phyloP scores from a whole-genome alignment of 2,797 vertebrate species.

The Gymnothorax reevesii region DNA sequence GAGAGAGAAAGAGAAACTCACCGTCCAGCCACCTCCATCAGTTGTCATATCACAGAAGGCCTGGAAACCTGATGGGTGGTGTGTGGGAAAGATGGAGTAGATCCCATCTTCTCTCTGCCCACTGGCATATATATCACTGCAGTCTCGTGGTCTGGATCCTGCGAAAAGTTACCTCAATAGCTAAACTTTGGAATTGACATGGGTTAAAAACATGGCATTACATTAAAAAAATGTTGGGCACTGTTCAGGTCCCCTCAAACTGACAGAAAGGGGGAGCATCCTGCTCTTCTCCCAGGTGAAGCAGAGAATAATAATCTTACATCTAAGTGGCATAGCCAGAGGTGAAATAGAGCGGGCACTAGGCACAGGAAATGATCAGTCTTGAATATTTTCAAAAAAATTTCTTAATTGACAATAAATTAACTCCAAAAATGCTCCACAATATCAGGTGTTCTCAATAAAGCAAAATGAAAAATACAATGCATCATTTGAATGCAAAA shows the following conservation, averaged over 20 bases:
- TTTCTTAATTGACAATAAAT: too few species aligned
- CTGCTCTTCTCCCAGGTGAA: background rate
- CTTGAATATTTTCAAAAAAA: too few species aligned
- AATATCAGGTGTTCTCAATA: too few species aligned
- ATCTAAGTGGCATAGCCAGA: background rate
- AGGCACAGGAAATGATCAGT: too few species aligned
- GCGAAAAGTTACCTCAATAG: constrained; percentile 30
- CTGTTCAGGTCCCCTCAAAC: background rate
- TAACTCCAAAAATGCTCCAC: too few species aligned
- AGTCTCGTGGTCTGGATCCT: constrained; percentile 86
- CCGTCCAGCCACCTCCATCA: constrained; percentile 91
- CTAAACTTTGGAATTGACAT: background rate
- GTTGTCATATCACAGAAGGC: constrained; percentile 94
- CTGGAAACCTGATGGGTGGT: constrained; percentile 84
- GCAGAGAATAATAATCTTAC: background rate
- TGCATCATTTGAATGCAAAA: too few species aligned
- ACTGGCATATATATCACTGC: constrained; percentile 79
- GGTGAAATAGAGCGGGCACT: too few species aligned
- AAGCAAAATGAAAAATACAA: too few species aligned
- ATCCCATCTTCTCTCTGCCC: constrained; percentile 82
- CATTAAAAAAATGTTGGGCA: background rate
- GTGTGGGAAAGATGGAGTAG: constrained; percentile 88
- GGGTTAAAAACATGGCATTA: background rate
- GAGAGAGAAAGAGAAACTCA: constrained; percentile 61
- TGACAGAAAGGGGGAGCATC: background rate